Conservation (phyloP, 2,797 vertebrate species). For the Tokudaia tokunoshimensis region DNA sequence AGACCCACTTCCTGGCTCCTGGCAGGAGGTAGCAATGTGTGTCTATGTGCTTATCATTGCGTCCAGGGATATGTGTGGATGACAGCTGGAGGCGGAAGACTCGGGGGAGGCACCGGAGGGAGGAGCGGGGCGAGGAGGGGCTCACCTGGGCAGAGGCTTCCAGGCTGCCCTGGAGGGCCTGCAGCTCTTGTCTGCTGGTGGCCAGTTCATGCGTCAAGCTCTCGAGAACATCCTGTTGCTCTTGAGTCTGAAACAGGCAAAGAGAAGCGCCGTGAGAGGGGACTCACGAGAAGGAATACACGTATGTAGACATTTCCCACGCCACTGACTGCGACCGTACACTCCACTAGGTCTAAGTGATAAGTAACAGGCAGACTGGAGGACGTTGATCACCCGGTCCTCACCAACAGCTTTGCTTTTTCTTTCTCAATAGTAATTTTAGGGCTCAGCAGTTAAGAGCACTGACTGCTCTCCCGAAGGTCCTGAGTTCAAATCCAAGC, state of each 20-base stretch:
- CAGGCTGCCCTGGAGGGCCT: constrained; percentile 90
- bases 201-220: constrained; percentile 92
- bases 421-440: background rate
- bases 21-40: background rate
- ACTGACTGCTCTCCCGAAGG: no score
- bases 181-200: constrained; percentile 92
- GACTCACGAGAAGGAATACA: background rate
- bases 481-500: no score
- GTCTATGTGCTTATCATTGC: background rate
- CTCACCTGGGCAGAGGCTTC: constrained; percentile 92
- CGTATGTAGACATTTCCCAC: fast-evolving
- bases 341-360: background rate
- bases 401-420: background rate
- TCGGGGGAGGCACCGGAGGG: fast-evolving
- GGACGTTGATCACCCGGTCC: background rate
- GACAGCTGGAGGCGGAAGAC: background rate
- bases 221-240: constrained; percentile 93
- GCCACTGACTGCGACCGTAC: background rate
- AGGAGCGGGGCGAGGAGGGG: background rate
- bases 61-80: fast-evolving
- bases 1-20: background rate
- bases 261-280: background rate
- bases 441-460: no score
- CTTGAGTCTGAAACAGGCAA: constrained; percentile 90
- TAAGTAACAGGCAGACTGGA: background rate